Conservation (phyloP, 1,140 invertebrate species). For the Hylaeus anthracinus region DNA sequence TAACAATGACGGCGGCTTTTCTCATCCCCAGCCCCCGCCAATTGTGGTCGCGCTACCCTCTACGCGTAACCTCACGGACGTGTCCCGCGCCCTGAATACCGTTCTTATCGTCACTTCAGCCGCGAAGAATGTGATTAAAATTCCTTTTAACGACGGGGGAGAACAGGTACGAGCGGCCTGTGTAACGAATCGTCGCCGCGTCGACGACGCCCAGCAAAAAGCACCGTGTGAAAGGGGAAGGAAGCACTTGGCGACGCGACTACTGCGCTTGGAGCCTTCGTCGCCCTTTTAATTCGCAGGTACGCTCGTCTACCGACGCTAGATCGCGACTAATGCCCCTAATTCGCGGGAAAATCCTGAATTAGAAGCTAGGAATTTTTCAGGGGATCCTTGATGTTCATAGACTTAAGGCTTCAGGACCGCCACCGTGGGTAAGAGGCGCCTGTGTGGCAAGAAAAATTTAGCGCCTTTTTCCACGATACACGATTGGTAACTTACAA, state of each 20-base stretch:
- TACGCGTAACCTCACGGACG: constrained; percentile 25
- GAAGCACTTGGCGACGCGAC: constrained; percentile 56
- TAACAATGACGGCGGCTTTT: constrained; percentile 27
- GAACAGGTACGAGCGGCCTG: constrained; percentile 33
- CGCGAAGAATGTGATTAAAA: constrained; percentile 73
- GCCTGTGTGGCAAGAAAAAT: too few relatives aligned
- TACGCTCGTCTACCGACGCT: constrained; percentile 16
- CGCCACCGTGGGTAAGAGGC: too few relatives aligned
- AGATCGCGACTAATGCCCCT: constrained; percentile 16
- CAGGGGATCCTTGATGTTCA: too few relatives aligned
- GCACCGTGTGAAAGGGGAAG: constrained; percentile 50
- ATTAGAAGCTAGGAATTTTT: too few relatives aligned
- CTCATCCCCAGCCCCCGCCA: background rate
- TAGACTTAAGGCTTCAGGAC: too few relatives aligned
- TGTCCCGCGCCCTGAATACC: background rate
- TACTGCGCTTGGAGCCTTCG: constrained; percentile 37
- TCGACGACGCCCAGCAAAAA: constrained; percentile 37
- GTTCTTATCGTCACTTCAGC: constrained; percentile 68
- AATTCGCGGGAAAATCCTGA: too few relatives aligned
- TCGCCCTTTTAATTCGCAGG: constrained; percentile 61
- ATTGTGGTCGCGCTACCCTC: background rate
- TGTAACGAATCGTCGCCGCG: constrained; percentile 48
- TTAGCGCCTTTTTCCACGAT: too few relatives aligned
- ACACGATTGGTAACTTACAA: too few relatives aligned
- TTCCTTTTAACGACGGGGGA: constrained; percentile 69